Conservation (phyloP, 2,113 vertebrate species). For the Eclectus roratus region DNA sequence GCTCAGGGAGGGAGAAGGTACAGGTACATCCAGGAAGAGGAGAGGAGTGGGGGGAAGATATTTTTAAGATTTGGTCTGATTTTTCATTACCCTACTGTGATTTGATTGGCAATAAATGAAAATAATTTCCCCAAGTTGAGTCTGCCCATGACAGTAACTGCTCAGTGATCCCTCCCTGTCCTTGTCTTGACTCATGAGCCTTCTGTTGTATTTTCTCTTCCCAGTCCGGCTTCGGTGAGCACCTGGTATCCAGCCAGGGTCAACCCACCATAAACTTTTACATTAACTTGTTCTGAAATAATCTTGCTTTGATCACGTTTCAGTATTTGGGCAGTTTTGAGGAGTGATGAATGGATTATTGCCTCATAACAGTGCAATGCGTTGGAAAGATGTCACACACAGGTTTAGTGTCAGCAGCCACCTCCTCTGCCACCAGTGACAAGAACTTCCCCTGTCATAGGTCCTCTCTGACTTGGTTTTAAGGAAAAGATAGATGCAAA, state of each 20-base stretch:
- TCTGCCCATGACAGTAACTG: background rate
- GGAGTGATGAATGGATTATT: background rate
- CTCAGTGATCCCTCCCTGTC: background rate
- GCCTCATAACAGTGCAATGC: fast-evolving
- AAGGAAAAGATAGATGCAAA: background rate
- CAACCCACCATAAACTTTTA: background rate
- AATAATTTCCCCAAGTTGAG: background rate
- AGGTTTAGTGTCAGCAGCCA: background rate
- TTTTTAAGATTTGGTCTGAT: background rate
- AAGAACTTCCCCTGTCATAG: background rate
- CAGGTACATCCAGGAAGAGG: background rate
- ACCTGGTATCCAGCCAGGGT: background rate
- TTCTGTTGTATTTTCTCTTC: background rate
- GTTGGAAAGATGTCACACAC: background rate
- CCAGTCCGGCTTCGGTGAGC: background rate
- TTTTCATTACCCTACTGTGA: background rate
- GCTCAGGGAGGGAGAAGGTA: too few species aligned
- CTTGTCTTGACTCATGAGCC: background rate
- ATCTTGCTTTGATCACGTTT: background rate
- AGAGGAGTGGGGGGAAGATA: background rate
- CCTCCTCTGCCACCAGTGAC: background rate
- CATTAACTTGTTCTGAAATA: background rate
- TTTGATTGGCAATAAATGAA: background rate
- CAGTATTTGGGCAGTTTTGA: background rate
- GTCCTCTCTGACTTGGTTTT: background rate